A percentile compares a stretch with the other conserved stretches of the same genome.
Evolutionary conservation across 2,888 invertebrate species (phyloP).

Genomic region (Cephus runcator): DNA sequence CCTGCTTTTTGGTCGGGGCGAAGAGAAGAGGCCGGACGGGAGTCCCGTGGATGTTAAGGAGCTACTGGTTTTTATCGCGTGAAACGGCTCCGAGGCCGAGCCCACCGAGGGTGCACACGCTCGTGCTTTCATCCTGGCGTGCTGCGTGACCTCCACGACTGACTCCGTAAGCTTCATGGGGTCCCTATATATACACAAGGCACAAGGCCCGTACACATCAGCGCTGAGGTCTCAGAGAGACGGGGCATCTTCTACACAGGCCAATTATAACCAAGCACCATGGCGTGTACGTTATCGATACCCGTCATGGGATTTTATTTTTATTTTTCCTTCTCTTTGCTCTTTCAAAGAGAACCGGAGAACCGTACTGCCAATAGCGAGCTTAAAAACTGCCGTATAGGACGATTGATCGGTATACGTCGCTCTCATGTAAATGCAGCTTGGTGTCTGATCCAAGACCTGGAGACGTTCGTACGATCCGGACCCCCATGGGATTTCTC

Average conservation of each 20-base stretch:
- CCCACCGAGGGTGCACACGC: conserved; percentile 24
- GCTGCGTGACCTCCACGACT: conserved; percentile 5
- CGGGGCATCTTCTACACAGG: background rate
- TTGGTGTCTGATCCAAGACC: background rate
- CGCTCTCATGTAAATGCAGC: background rate
- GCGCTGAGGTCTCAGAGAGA: background rate
- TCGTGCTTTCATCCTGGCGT: conserved; percentile 12
- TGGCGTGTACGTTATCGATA: background rate
- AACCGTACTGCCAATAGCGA: background rate
- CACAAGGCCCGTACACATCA: background rate
- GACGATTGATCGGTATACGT: background rate
- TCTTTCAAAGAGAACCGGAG: background rate
- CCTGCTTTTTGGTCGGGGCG: background rate
- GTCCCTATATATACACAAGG: background rate
- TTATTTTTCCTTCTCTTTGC: background rate
- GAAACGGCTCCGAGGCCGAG: conserved; percentile 31
- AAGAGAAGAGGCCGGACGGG: conserved; percentile 2
- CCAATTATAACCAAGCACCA: background rate
- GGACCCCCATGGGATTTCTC: background rate
- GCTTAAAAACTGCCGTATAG: background rate
- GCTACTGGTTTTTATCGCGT: conserved; percentile 38
- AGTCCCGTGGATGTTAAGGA: conserved; percentile 27
- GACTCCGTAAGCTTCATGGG: background rate
- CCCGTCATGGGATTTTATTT: background rate
- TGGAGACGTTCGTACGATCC: background rate